A percentile compares a stretch with the other conserved stretches of the same genome.
Evolutionary conservation across 2,888 invertebrate genomes (phyloP).

Genomic region (Eudasyphora cyanicolor): DNA sequence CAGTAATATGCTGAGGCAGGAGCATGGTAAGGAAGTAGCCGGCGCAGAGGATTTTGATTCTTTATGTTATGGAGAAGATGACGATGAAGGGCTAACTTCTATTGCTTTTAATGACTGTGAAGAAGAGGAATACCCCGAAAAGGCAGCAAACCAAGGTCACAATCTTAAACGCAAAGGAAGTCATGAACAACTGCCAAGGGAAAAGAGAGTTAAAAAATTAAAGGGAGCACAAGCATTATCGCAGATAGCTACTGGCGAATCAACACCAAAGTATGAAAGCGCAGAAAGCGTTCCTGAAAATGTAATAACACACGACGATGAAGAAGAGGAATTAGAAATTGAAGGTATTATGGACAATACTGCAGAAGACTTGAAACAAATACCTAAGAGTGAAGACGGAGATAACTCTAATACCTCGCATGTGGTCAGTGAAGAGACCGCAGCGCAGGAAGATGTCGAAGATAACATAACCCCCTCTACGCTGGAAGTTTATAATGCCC

Average conservation of each 20-base stretch:
- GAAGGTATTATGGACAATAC: not conserved
- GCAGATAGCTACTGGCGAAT: too few relatives aligned
- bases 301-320: not conserved
- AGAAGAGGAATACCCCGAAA: conserved; percentile 25
- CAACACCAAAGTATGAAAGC: too few relatives aligned
- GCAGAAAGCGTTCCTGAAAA: too few relatives aligned
- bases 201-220: too few relatives aligned
- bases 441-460: not conserved
- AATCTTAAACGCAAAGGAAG: not conserved
- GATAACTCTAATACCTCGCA: not conserved
- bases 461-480: not conserved
- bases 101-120: not conserved
- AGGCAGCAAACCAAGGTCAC: not conserved
- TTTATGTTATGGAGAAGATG: not conserved
- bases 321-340: not conserved
- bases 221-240: too few relatives aligned
- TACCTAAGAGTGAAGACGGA: not conserved
- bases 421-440: not conserved
- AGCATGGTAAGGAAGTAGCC: not conserved
- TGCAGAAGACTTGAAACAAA: not conserved
- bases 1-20: conserved; percentile 53
- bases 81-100: not conserved
- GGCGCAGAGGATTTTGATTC: not conserved
- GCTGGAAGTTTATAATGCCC: too few relatives aligned
- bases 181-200: too few relatives aligned